Base-by-base conservation (phyloP, 2,113 vertebrate genomes). In the Symphodus melops region DNA sequence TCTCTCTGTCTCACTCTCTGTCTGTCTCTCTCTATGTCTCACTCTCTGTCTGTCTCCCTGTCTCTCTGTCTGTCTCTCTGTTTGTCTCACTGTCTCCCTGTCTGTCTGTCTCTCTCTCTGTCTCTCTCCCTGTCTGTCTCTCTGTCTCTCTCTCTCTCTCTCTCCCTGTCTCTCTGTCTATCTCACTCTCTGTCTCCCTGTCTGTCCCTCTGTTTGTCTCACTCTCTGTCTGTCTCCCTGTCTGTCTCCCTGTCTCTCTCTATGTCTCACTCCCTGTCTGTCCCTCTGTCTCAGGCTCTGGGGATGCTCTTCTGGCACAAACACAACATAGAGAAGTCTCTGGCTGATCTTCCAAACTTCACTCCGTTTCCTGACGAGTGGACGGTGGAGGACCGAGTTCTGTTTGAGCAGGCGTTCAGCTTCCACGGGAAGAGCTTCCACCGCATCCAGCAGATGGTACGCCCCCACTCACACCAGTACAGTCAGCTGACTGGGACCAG, bases 281-380 rank as follows among this genome's bases (percentile, higher is more conserved):
- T 61, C 14, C 23, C 28, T 41, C 28, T 17, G 28, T n/a, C n/a
- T n/a, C 28, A 98, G 97, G 97, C 97, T 42, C 95, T 99, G 55
- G 97, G 97, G 53, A 99, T 99, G 97, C 95, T 99, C 9, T 99
- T 99, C 84, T 99, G 97, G 97, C 97, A 99, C 92, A 98, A 98
- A 84, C 97, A 99, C 94, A 97, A 98, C 85, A 96, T 99, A 0
- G 97, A 99, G 89, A 98, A 98, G 63, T 99, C 97, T 71, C 83
- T 99, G 93, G 97, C 97, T 11, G 97, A 99, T 78, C 91, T 99
- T 65, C 97, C 97, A 14, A 99, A 99, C 94, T 99, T 98, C 79
- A 99, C 97, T 55, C 97, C 97, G 0, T 99, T 98, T 84, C 97
- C 97, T 42, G 97, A 99, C 70, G 97, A 99, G 91, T 99, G 97